A percentile compares a stretch with the other conserved stretches of the same genome.
Conservation (phyloP, 2,113 vertebrate genomes). For the Python bivittatus region DNA sequence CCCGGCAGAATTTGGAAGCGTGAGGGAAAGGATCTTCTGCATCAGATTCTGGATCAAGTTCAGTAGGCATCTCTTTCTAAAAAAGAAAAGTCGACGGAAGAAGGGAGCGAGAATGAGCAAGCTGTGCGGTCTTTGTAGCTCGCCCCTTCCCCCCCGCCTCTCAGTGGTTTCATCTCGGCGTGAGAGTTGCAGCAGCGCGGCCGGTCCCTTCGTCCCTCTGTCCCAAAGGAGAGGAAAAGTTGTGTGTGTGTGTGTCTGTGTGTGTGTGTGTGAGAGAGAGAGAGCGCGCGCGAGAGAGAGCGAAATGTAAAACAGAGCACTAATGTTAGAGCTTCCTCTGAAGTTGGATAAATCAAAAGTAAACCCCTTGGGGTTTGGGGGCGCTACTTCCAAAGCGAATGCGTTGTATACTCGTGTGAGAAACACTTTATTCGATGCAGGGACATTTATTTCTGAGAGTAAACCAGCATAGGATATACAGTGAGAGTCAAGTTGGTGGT, state of each 20-base stretch:
- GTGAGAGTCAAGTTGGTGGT: neutral
- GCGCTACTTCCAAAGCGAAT: neutral
- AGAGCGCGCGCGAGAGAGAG: neutral
- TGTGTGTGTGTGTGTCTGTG: neutral
- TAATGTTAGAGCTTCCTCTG: neutral
- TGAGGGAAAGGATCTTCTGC: slow-evolving; percentile 39
- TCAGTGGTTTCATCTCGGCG: neutral
- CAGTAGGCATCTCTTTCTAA: neutral
- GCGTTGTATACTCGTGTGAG: neutral
- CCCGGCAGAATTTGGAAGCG: slow-evolving; percentile 40
- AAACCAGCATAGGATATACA: neutral
- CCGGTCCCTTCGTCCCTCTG: neutral
- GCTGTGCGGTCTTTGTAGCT: neutral
- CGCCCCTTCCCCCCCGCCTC: neutral
- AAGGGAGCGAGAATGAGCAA: slow-evolving; percentile 11
- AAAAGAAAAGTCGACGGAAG: neutral
- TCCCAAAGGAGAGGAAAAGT: neutral
- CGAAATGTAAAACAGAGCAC: neutral
- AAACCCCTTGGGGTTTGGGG: neutral
- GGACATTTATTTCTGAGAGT: neutral
- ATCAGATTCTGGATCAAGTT: slow-evolving; percentile 6
- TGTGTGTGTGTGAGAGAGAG: neutral
- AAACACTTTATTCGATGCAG: neutral
- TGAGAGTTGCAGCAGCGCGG: neutral
- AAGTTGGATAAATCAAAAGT: neutral